Evolutionary conservation across 1,140 invertebrate genomes (phyloP).

Genomic region (Diorhabda sublineata): DNA sequence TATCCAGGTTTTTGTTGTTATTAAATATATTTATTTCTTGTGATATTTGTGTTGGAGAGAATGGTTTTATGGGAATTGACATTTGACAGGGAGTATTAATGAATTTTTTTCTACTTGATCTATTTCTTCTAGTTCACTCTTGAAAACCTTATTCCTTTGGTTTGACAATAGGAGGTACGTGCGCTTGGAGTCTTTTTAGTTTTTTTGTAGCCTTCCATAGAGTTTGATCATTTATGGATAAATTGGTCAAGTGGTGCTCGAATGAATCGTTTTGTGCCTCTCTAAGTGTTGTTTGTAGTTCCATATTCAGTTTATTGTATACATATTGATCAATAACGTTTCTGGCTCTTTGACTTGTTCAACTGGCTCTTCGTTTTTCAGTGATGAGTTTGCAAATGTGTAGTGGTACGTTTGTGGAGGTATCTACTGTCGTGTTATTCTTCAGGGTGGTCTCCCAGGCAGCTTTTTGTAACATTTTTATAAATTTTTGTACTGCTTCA

Average conservation of each 20-base stretch:
- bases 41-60: not conserved
- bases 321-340: not conserved
- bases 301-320: not conserved
- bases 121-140: not conserved
- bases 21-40: not conserved
- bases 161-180: not conserved
- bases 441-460: not conserved
- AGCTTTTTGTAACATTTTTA: not conserved
- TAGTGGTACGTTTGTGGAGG: not conserved
- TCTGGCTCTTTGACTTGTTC: not conserved
- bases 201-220: conserved; percentile 6
- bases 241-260: not conserved
- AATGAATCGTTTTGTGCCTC: not conserved
- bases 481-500: conserved; percentile 3
- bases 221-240: not conserved
- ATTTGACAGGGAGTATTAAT: not conserved
- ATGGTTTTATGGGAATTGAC: not conserved
- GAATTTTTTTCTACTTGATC: not conserved
- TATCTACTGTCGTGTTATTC: not conserved
- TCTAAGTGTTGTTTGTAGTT: conserved; percentile 4
- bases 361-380: not conserved
- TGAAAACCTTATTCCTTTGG: not conserved
- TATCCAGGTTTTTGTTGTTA: not conserved
- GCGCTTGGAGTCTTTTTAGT: not conserved
- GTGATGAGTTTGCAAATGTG: not conserved